Conservation (phyloP, 2,113 vertebrate genomes). For the Pluvialis apricaria region DNA sequence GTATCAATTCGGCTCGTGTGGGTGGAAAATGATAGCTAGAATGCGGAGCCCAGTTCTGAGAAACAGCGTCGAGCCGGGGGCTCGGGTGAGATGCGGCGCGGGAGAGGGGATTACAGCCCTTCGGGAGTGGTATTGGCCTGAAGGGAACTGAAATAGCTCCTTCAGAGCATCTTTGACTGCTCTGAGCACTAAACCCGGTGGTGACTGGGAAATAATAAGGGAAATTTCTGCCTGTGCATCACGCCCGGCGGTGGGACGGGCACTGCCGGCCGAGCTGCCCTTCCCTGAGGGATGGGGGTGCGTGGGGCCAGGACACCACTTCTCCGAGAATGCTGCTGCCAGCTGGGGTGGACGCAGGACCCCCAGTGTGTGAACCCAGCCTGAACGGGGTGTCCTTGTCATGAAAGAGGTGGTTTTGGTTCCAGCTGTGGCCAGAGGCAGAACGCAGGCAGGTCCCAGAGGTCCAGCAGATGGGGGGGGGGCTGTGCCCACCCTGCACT, state of each 20-base stretch:
- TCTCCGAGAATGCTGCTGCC: background rate
- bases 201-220: too few relatives aligned
- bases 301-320: background rate
- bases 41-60: background rate
- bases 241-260: rapidly evolving
- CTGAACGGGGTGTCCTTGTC: background rate
- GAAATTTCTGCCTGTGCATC: background rate
- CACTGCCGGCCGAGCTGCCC: too few relatives aligned
- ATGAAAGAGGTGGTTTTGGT: background rate
- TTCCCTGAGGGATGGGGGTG: background rate
- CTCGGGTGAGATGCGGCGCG: background rate
- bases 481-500: background rate
- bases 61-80: rapidly evolving
- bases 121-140: rapidly evolving
- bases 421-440: background rate
- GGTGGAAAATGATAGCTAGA: background rate
- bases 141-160: background rate
- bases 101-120: background rate
- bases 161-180: background rate
- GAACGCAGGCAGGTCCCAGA: rapidly evolving
- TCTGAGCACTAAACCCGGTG: rapidly evolving
- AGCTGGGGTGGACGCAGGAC: background rate
- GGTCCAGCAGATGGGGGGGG: background rate
- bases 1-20: background rate
- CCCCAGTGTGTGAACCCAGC: background rate